phyloP scores from a whole-genome alignment of 2,113 vertebrate genomes.

The Verasper variegatus region DNA sequence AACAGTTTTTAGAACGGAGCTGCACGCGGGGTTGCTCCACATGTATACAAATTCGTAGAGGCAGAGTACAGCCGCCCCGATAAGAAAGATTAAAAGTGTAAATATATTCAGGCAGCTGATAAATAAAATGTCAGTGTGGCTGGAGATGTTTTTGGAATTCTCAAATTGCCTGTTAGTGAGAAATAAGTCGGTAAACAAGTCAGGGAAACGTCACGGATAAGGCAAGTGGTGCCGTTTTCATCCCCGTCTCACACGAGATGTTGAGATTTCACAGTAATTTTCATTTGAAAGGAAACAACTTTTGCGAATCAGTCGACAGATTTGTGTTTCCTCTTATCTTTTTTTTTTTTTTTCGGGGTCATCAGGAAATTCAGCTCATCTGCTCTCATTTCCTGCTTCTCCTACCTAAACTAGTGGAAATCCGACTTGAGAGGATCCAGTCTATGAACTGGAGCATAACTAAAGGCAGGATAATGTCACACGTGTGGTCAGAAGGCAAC shows the following conservation, averaged over 20 bases:
- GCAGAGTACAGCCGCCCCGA: slow-evolving; percentile 15
- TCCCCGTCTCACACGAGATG: not conserved
- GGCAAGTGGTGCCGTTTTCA: not conserved
- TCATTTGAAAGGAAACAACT: not conserved
- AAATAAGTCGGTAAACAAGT: slow-evolving; percentile 19
- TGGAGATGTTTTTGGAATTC: slow-evolving; percentile 26
- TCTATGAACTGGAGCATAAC: no score
- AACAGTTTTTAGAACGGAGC: slow-evolving; percentile 1
- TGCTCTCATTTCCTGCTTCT: no score
- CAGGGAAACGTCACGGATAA: not conserved
- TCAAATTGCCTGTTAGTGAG: slow-evolving; percentile 20
- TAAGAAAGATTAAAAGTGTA: slow-evolving; percentile 44
- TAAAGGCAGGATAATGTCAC: no score
- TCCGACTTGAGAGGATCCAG: not conserved
- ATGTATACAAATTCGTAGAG: slow-evolving; percentile 24
- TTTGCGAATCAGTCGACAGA: not conserved
- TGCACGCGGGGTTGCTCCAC: slow-evolving; percentile 1
- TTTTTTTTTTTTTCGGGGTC: not conserved
- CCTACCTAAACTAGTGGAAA: no score
- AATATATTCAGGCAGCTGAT: slow-evolving; percentile 49
- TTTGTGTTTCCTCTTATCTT: not conserved
- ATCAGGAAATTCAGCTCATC: not conserved
- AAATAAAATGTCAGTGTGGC: slow-evolving; percentile 45
- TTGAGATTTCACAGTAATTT: not conserved
- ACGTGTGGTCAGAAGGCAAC: no score